Evolutionary conservation across 2,888 invertebrate genomes (phyloP).

Genomic region (Girardia tigrina): DNA sequence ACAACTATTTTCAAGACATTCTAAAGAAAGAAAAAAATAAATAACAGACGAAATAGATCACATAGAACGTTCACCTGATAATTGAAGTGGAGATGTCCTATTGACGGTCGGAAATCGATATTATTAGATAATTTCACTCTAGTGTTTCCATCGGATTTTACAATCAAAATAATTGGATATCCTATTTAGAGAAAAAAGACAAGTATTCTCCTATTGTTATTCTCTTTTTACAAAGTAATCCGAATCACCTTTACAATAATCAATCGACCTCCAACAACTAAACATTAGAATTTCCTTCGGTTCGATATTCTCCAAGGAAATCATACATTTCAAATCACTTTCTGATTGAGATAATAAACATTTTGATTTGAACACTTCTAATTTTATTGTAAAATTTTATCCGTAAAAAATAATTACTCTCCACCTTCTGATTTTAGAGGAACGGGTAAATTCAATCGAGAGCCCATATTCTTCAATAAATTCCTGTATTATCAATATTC

Average conservation of each 20-base stretch:
- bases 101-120: neutral
- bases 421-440: too few relatives aligned
- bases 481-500: too few relatives aligned
- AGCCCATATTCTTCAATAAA: too few relatives aligned
- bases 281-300: neutral
- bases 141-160: neutral
- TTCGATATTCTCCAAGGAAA: neutral
- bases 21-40: neutral
- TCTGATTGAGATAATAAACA: neutral
- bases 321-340: slow-evolving; percentile 1
- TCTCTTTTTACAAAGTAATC: neutral
- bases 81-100: neutral
- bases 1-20: neutral
- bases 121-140: neutral
- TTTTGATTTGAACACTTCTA: too few relatives aligned
- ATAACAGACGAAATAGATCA: neutral
- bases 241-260: slow-evolving; percentile 7
- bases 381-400: too few relatives aligned
- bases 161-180: neutral
- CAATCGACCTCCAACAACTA: neutral
- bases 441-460: too few relatives aligned
- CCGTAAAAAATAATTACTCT: too few relatives aligned
- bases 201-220: too few relatives aligned
- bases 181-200: neutral
- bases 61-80: neutral